These are phyloP conservation scores for Myioborus miniatus DNA, from an alignment of 2,797 vertebrate species.

Conservation along the genomic window DNA sequence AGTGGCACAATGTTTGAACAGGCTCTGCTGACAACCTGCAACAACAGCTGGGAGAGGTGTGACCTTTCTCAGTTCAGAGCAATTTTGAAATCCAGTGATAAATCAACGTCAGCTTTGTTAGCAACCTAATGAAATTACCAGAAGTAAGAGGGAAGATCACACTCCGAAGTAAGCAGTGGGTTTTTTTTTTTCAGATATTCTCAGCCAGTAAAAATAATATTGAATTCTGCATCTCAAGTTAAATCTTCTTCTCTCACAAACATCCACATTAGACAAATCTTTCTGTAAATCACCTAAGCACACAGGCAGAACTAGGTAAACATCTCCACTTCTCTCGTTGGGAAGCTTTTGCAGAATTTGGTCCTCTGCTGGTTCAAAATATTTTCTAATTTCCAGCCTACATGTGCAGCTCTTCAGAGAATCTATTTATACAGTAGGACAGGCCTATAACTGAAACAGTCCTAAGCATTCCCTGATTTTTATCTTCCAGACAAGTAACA, in stretches of 20 bases:
- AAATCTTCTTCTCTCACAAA: not conserved
- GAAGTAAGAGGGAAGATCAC: not conserved
- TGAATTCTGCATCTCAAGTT: not conserved
- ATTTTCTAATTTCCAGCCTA: not conserved
- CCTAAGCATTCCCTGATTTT: not conserved
- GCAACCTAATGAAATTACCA: conserved; percentile 16
- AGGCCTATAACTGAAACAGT: not conserved
- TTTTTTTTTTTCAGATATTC: not conserved
- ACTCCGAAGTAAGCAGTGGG: not conserved
- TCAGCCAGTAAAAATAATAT: not conserved
- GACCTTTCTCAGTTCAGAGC: conserved; percentile 16
- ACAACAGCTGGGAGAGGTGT: not conserved
- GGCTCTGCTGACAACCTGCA: not conserved
- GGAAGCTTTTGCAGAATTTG: not conserved
- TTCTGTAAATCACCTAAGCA: not conserved
- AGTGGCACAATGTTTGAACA: not conserved
- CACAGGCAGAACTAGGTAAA: not conserved
- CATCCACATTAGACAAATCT: not conserved
- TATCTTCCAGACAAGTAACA: not conserved
- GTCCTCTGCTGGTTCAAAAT: not conserved
- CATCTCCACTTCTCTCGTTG: not conserved
- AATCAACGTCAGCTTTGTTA: not conserved
- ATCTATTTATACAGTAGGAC: not conserved
- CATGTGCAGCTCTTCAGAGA: not conserved
- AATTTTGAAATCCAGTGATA: conserved; percentile 1